phyloP scores from a whole-genome alignment of 2,113 vertebrate genomes.

The Eonycteris spelaea region DNA sequence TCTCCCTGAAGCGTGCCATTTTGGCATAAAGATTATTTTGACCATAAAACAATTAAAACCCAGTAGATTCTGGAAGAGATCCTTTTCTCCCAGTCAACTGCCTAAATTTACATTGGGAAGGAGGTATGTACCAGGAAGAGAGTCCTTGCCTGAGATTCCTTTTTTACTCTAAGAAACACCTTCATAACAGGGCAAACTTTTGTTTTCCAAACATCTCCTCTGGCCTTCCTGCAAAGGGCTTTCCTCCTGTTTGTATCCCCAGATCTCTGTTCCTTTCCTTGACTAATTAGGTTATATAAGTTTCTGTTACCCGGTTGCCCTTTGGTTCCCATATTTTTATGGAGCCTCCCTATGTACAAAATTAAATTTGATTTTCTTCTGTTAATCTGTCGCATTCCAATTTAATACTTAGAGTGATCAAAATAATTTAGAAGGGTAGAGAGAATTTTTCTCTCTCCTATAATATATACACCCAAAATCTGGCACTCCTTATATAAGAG shows the following conservation, averaged over 20 bases:
- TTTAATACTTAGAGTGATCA: neutral
- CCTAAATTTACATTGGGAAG: neutral
- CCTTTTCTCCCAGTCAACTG: neutral
- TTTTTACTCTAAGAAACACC: neutral
- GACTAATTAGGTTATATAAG: neutral
- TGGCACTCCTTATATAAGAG: neutral
- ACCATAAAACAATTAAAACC: neutral
- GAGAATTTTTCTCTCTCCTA: neutral
- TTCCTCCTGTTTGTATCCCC: neutral
- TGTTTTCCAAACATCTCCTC: neutral
- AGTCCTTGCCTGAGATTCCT: neutral
- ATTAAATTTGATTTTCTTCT: neutral
- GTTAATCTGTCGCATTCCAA: neutral
- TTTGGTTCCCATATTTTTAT: neutral
- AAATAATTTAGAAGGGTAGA: neutral
- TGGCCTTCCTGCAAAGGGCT: neutral
- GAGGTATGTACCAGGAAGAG: neutral
- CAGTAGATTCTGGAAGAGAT: neutral
- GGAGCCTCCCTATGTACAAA: neutral
- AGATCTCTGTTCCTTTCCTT: neutral
- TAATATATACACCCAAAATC: neutral
- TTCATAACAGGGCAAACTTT: neutral
- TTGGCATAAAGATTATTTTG: neutral
- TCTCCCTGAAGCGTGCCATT: neutral
- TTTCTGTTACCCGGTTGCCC: neutral